Percentiles rank a stretch among this genome's conserved stretches.
These are phyloP conservation scores for Zygogramma bicolorata DNA, from an alignment of 2,888 invertebrate genomes.

Conservation along the genomic window DNA sequence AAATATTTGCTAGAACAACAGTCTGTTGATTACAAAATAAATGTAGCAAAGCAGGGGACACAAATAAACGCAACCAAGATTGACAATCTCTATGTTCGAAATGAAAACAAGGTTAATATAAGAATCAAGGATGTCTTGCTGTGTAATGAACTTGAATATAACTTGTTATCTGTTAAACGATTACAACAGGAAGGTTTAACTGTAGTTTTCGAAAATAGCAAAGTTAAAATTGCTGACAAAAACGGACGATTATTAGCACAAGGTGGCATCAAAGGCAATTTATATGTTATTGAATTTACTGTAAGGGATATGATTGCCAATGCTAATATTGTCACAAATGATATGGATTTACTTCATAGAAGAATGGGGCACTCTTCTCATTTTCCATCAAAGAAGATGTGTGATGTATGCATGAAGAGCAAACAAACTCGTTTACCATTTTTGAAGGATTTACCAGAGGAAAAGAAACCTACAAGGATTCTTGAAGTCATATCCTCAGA, in stretches of 20 bases:
- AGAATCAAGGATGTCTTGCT: neutral
- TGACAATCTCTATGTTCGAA: neutral
- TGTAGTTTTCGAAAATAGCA: too few species aligned
- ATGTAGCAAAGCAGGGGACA: neutral
- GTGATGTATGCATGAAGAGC: slow-evolving; percentile 10
- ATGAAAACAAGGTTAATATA: neutral
- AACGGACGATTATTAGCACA: neutral
- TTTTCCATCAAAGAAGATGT: slow-evolving; percentile 1
- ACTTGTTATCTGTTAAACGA: too few species aligned
- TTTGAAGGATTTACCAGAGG: too few species aligned
- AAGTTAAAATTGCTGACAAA: too few species aligned
- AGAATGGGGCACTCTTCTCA: slow-evolving; percentile 18
- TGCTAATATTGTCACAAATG: too few species aligned
- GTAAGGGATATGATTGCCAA: too few species aligned
- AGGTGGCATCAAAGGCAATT: neutral
- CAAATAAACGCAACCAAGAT: neutral
- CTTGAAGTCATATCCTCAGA: too few species aligned
- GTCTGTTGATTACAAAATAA: neutral
- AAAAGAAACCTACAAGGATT: too few species aligned
- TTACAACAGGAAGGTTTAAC: too few species aligned
- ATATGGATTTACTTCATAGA: too few species aligned
- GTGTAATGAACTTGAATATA: neutral
- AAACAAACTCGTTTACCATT: slow-evolving; percentile 13
- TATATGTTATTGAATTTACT: too few species aligned
- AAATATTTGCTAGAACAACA: neutral